Base-by-base conservation (phyloP, 1,140 invertebrate genomes). In the Eulimnadia texana region DNA sequence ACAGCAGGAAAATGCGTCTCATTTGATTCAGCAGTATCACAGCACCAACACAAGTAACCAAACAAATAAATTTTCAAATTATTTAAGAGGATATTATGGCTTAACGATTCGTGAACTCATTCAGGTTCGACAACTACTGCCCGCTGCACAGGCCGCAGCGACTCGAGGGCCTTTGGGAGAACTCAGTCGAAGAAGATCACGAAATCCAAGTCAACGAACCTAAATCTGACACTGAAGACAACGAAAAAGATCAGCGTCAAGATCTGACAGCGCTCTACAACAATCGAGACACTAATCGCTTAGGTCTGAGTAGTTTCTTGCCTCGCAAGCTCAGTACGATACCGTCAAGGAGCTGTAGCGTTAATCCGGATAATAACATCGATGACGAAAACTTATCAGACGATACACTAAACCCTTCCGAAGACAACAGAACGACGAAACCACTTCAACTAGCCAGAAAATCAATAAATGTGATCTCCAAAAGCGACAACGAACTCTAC, bases 251-350 rank as follows among this genome's bases (percentile, higher is more conserved):
- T 61, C 64, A 25, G 65, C 63, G 65, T 63, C 3, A 67, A 67
- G 64, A 57, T 20, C 62, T 63, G 16, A 65, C 63, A 63, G 64
- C 66, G 3, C 67, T 68, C 51, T 54, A 51, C n/a, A 25, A 20
- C n/a, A 29, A 51, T 22, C 49, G 42, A 13, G 54, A 63, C 33
- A 33, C 57, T 24, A 53, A 51, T 23, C 56, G 55, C 53, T 63
- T 65, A 42, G 60, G 42, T 2, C 53, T 57, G 22, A 57, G 50
- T 27, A 52, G 52, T n/a, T 66, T 69, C 58, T 61, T 68, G 22
- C 66, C 69, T 1, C 23, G 69, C 25, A 66, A 70, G 29, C 58
- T 70, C 10, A 70, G 68, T 52, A 70, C 67, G 23, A 70, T 70
- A 53, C 64, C 68, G 24, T 68, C 68, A n/a, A 52, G 64, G 19